Conservation (phyloP, 2,797 vertebrate species). For the Lacerta viridis region DNA sequence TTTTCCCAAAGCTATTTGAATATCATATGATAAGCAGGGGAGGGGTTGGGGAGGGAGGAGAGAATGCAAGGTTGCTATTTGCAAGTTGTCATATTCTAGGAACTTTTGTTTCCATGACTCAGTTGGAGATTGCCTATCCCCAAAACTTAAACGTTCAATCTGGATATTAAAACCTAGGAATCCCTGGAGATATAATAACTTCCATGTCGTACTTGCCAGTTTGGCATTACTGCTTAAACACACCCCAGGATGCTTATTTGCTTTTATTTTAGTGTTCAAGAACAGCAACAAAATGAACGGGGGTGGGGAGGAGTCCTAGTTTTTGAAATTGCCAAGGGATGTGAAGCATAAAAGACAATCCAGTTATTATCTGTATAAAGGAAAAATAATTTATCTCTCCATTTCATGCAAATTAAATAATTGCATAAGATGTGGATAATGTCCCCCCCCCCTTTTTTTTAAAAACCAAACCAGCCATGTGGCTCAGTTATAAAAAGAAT, state of each 20-base stretch:
- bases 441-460: neutral
- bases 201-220: conserved; percentile 30
- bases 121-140: neutral
- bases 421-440: conserved; percentile 15
- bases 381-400: neutral
- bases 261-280: conserved; percentile 55
- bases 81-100: conserved; percentile 21
- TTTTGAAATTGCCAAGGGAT: conserved; percentile 18
- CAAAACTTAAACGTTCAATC: neutral
- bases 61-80: neutral
- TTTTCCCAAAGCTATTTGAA: neutral
- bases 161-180: neutral
- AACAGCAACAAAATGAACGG: neutral
- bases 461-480: neutral
- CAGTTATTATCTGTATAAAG: conserved; percentile 40
- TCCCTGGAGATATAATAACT: neutral
- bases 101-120: conserved; percentile 35
- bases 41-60: neutral
- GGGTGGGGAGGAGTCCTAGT: neutral
- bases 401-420: conserved; percentile 39
- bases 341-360: conserved; percentile 45
- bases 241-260: conserved; percentile 47
- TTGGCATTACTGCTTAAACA: conserved; percentile 42
- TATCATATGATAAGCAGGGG: neutral
- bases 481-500: conserved; percentile 30